These are phyloP conservation scores for Galaxea fascicularis DNA, from an alignment of 92 coral and sea anemone species.

Conservation along the genomic window DNA sequence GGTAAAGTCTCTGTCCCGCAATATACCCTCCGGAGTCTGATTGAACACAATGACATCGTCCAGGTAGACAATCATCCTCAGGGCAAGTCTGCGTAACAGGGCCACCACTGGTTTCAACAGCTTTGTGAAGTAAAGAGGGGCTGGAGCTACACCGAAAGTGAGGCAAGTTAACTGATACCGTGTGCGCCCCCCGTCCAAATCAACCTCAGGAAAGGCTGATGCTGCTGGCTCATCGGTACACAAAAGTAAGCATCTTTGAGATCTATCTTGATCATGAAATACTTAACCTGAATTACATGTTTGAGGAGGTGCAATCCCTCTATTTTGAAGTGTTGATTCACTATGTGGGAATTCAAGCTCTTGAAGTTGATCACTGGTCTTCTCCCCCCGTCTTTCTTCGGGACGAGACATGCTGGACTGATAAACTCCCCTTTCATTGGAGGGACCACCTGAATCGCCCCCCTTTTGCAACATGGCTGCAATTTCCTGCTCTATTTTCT, in stretches of 20 bases:
- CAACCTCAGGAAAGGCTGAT: slow-evolving; percentile 46
- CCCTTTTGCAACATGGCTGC: slow-evolving; percentile 33
- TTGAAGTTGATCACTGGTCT: slow-evolving; percentile 32
- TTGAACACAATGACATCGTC: slow-evolving; percentile 61
- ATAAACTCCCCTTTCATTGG: slow-evolving; percentile 31
- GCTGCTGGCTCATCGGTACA: slow-evolving; percentile 39
- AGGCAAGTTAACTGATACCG: slow-evolving; percentile 58
- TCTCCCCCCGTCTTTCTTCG: slow-evolving; percentile 44
- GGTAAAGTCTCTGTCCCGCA: slow-evolving; percentile 48
- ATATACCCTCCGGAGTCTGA: slow-evolving; percentile 20
- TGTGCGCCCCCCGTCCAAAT: slow-evolving; percentile 32
- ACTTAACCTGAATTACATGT: slow-evolving; percentile 20
- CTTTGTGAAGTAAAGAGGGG: slow-evolving; percentile 59
- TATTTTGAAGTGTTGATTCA: slow-evolving; percentile 11
- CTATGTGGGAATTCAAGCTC: neutral
- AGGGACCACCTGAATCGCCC: slow-evolving; percentile 46
- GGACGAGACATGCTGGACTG: slow-evolving; percentile 23
- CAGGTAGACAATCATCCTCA: slow-evolving; percentile 53
- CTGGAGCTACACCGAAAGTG: slow-evolving; percentile 59
- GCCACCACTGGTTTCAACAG: slow-evolving; percentile 63
- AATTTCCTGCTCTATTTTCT: slow-evolving; percentile 22
- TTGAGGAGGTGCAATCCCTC: slow-evolving; percentile 28
- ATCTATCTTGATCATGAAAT: slow-evolving; percentile 43
- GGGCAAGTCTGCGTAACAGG: slow-evolving; percentile 40
- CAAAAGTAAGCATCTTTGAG: slow-evolving; percentile 53